These are phyloP conservation scores for Plebejus anna DNA, from an alignment of 2,888 invertebrate species.

Conservation along the genomic window DNA sequence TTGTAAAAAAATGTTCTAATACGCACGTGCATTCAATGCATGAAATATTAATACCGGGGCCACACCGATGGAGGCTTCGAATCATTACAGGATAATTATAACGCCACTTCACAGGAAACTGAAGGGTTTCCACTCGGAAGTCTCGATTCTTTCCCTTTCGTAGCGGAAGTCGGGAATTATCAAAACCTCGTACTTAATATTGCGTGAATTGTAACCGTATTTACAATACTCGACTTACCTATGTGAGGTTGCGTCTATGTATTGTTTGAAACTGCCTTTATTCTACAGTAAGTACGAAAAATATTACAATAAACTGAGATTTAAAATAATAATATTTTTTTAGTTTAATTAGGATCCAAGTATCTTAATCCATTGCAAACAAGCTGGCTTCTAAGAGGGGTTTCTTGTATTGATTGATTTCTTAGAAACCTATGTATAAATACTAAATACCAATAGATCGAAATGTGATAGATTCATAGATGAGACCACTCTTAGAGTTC, in stretches of 20 bases:
- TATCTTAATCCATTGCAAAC: too few species aligned
- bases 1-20: slow-evolving; percentile 36
- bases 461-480: too few species aligned
- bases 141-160: slow-evolving; percentile 62
- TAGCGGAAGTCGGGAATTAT: slow-evolving; percentile 55
- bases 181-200: slow-evolving; percentile 47
- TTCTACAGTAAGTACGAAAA: not conserved
- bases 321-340: too few species aligned
- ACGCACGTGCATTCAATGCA: slow-evolving; percentile 60
- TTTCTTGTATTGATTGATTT: too few species aligned
- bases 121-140: slow-evolving; percentile 67
- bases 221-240: slow-evolving; percentile 11
- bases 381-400: too few species aligned
- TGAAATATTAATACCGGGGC: slow-evolving; percentile 63
- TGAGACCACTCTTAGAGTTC: too few species aligned
- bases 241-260: not conserved
- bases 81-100: slow-evolving; percentile 76
- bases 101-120: slow-evolving; percentile 67
- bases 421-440: too few species aligned
- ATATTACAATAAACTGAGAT: not conserved
- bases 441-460: too few species aligned
- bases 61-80: slow-evolving; percentile 64
- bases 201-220: slow-evolving; percentile 15
- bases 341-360: too few species aligned
- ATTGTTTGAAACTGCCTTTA: not conserved